phyloP scores from a whole-genome alignment of 1,140 invertebrate species.

The Drosophila rhopaloa region DNA sequence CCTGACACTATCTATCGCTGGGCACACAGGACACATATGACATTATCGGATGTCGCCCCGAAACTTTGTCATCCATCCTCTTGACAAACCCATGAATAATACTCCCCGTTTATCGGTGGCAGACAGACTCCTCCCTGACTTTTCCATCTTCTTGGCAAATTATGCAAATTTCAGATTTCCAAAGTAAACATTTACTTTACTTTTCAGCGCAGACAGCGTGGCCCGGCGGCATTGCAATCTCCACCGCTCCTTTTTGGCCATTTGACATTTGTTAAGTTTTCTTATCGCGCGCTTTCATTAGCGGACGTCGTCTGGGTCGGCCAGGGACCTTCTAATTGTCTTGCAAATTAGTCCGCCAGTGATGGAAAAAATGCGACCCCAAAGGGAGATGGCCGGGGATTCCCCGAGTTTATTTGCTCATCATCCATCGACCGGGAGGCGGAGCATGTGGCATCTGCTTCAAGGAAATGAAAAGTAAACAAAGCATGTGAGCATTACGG shows the following conservation, averaged over 20 bases:
- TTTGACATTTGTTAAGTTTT: conserved; percentile 75
- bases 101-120: conserved; percentile 59
- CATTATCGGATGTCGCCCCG: conserved; percentile 44
- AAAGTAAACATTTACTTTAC: conserved; percentile 84
- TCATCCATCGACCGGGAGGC: conserved; percentile 24
- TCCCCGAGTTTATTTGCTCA: conserved; percentile 60
- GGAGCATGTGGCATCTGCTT: conserved; percentile 66
- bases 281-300: conserved; percentile 80
- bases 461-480: conserved; percentile 81
- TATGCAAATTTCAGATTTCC: conserved; percentile 82
- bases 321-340: conserved; percentile 80
- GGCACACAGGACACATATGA: conserved; percentile 56
- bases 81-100: conserved; percentile 64
- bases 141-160: conserved; percentile 61
- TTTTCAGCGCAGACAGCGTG: conserved; percentile 70
- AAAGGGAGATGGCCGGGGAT: conserved; percentile 22
- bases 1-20: conserved; percentile 58
- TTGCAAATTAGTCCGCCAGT: conserved; percentile 75
- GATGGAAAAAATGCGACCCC: conserved; percentile 51
- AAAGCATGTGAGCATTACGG: conserved; percentile 36
- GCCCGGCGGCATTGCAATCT: conserved; percentile 28
- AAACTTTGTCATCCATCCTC: conserved; percentile 22
- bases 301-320: conserved; percentile 54
- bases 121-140: conserved; percentile 19
- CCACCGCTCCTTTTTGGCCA: conserved; percentile 26